Base-by-base conservation (phyloP, 2,888 invertebrate species). In the Halocaridina rubra region DNA sequence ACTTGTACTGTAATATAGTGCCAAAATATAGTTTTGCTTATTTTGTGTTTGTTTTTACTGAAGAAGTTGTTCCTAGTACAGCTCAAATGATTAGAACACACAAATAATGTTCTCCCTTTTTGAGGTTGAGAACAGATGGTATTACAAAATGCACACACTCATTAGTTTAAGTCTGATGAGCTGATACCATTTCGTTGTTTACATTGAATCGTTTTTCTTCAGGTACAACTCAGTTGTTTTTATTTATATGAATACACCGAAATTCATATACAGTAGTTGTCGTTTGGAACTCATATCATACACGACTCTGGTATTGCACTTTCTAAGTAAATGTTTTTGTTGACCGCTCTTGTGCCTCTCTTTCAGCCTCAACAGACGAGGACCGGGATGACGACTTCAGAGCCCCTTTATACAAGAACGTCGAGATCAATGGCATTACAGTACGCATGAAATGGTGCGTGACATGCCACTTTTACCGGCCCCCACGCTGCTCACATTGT, bases 391-490 rank as follows among this genome's bases (percentile, higher is more conserved):
- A 99, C 92, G 99, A 99, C 92, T 96, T 98, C 91, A 94, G 98
- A 90, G 97, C 98, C 87, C 97, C 97, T 10, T 93, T 99, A 87
- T 99, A 98, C 92, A 97, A 97, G 92, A 98, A 95, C 92, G 97
- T 98, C 88, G 98, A 99, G 92, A 98, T 99, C 89, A 97, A 98
- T 92, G 98, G 98, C 87, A 98, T 99, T 89, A 98, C 98, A 16
- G 98, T 99, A 88, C 95, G 99, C 88, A 99, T 99, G 99, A 99
- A 99, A 92, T 99, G 99, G 99, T 99, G 99, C 92, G 97, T 98
- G 89, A 99, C 99, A 2, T 99, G 99, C 93, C 98, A 98, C 93
- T 99, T 99, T 93, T 99, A 99, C 92, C 94, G 99, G 90, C 99
- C 99, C 91, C 99, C 99, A 88, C 93, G 99, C 90, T 98, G 99